Evolutionary conservation across 2,797 vertebrate species (phyloP).

Genomic region (Acipenser ruthenus): DNA sequence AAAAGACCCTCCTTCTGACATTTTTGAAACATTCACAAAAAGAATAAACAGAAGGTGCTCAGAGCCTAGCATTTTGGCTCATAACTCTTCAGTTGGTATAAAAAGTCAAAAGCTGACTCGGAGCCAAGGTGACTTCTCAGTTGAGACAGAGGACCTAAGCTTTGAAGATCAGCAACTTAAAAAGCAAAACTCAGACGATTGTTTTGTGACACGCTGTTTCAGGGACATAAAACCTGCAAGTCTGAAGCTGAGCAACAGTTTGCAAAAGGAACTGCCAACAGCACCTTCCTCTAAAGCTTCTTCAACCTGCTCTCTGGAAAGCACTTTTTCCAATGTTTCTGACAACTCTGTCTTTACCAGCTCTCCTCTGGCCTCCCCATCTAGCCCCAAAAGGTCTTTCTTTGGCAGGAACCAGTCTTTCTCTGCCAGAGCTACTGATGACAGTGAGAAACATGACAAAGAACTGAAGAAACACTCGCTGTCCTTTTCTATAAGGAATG

Average conservation of each 20-base stretch:
- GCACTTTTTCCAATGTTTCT: conserved; percentile 58
- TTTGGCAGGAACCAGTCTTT: conserved; percentile 50
- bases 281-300: conserved; percentile 45
- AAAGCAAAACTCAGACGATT: conserved; percentile 64
- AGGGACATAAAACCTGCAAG: conserved; percentile 19
- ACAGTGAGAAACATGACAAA: conserved; percentile 29
- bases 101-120: conserved; percentile 56
- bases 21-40: conserved; percentile 40
- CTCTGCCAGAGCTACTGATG: conserved; percentile 40
- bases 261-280: conserved; percentile 30
- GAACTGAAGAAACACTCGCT: conserved; percentile 67
- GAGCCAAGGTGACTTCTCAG: conserved; percentile 73
- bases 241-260: conserved; percentile 37
- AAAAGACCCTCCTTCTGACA: conserved; percentile 31
- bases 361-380: conserved; percentile 70
- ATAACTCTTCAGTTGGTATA: conserved; percentile 28
- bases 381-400: conserved; percentile 50
- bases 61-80: conserved; percentile 63
- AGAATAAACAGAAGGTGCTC: conserved; percentile 72
- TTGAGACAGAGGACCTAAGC: conserved; percentile 13
- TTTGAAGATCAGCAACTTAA: conserved; percentile 49
- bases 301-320: conserved; percentile 69
- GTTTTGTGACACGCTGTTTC: conserved; percentile 41
- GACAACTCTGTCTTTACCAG: conserved; percentile 72
- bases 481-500: conserved; percentile 61